Base-by-base conservation (phyloP, 2,797 vertebrate species). In the Taeniopygia guttata region DNA sequence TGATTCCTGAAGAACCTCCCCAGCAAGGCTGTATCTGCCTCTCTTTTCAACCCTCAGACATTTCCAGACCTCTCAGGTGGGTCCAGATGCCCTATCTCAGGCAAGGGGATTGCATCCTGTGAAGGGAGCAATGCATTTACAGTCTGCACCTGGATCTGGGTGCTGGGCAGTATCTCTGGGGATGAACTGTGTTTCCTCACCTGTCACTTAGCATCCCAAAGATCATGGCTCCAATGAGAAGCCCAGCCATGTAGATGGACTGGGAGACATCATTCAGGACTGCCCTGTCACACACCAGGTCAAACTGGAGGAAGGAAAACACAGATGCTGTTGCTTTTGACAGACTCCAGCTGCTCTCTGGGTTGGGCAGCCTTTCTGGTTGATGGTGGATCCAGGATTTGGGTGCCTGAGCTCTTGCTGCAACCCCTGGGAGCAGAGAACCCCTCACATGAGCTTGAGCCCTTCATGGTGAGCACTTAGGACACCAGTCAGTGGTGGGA, bases 171-270 rank as follows among this genome's bases (percentile, higher is more conserved):
- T 52, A 63, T 19, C 29, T 59, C 30, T 34, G 52, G 46, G 55
- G 56, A 73, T 14, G 14, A 43, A 4, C 2, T 51, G 21, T 22
- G 40, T 78, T 45, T 83, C 42, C 98, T 73, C 96, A 99, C 99
- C 98, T 97, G 98, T 99, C 98, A 85, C 98, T 98, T 85, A 99
- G 93, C 20, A 97, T 96, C 12, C 99, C 98, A 55, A 98, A 97
- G 82, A 98, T 16, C 12, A 98, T 32, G 3, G 98, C 96, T 76
- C 99, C 99, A 7, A 97, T 4, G 11, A 99, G 97, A 42, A 99
- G 98, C 13, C 99, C 99, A 1, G 95, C 94, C 99, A 99, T 99
- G 98, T 96, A 98, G 93, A 99, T 15, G 1, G 98, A 98, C 96
- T 99, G 98, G 4, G 98, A 98, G 12, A 97, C 96, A 55, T 98